Evolutionary conservation across 35 echinoderm and acorn worm genomes (phyloP).

Genomic region (Ophiothrix spiculata): DNA sequence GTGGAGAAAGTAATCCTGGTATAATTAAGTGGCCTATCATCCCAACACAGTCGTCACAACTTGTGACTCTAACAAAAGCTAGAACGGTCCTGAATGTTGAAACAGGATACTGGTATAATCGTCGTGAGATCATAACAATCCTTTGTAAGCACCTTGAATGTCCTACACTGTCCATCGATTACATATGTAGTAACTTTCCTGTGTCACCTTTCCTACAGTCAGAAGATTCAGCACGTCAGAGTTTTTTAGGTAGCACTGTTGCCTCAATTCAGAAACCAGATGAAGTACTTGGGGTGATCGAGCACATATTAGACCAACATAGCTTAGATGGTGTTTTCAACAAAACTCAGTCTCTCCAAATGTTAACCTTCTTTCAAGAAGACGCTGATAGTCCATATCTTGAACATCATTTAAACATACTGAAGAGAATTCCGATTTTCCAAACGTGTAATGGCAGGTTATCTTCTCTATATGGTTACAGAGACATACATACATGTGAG

Average conservation of each 20-base stretch:
- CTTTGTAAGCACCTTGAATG: background rate
- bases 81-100: background rate
- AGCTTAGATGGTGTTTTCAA: background rate
- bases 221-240: too few relatives aligned
- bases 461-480: background rate
- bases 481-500: background rate
- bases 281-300: background rate
- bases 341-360: background rate
- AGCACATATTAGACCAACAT: background rate
- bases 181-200: background rate
- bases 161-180: background rate
- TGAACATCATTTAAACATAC: background rate
- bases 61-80: background rate
- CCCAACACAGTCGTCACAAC: background rate
- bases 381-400: background rate
- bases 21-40: slow-evolving; percentile 13
- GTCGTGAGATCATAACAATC: background rate
- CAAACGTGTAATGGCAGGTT: background rate
- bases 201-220: too few relatives aligned
- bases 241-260: background rate
- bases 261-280: background rate
- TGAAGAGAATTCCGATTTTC: slow-evolving; percentile 4
- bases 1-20: background rate
- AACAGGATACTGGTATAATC: background rate
- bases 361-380: slow-evolving; percentile 6